phyloP scores from a whole-genome alignment of 2,888 invertebrate genomes.

The Cosmia trapezina region DNA sequence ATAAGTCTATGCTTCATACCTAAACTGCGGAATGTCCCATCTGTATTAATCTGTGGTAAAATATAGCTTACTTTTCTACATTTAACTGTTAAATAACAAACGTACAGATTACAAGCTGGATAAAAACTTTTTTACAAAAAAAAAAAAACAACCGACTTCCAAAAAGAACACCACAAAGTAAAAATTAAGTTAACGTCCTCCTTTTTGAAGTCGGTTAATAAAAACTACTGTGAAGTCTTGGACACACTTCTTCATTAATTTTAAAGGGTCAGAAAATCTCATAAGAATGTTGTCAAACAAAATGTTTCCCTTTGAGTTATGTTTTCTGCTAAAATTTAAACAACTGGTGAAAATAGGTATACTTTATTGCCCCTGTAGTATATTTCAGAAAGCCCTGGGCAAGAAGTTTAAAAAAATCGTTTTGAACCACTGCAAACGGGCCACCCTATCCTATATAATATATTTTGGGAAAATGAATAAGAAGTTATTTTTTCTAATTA shows the following conservation, averaged over 20 bases:
- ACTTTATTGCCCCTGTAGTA: too few species aligned
- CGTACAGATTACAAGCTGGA: not conserved
- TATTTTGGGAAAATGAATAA: not conserved
- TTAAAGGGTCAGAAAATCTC: too few species aligned
- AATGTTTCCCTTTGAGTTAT: not conserved
- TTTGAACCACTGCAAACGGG: not conserved
- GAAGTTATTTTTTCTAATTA: slow-evolving; percentile 7
- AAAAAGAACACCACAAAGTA: too few species aligned
- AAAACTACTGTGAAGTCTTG: not conserved
- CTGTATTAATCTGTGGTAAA: too few species aligned
- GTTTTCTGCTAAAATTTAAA: not conserved
- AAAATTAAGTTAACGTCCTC: too few species aligned
- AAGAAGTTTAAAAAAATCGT: not conserved
- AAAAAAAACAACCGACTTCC: too few species aligned
- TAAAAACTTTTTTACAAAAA: too few species aligned
- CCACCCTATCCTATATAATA: not conserved
- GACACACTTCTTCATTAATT: not conserved
- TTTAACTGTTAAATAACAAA: not conserved
- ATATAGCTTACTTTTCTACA: not conserved
- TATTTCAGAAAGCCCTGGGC: too few species aligned
- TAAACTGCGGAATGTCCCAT: too few species aligned
- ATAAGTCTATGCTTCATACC: too few species aligned
- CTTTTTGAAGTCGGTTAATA: too few species aligned
- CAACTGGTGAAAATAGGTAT: not conserved
- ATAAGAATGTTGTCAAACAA: not conserved